Evolutionary conservation across 2,888 invertebrate genomes (phyloP).

Genomic region (Stenodema calcarata): DNA sequence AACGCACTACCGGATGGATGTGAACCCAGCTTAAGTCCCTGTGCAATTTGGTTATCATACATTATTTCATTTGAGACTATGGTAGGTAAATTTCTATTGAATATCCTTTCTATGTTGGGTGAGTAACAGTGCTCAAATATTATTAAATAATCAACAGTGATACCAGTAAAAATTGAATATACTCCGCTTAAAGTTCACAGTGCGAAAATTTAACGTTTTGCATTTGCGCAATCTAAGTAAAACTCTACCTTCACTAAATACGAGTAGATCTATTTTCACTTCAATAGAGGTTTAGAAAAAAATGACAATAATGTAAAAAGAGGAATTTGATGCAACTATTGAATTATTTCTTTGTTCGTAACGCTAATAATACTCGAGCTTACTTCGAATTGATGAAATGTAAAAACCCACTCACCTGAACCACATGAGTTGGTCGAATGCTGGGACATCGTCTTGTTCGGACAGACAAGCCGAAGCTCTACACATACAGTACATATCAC

Average conservation of each 20-base stretch:
- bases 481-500: constrained; percentile 57
- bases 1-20: no score
- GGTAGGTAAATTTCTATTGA: no score
- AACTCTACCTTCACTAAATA: neutral
- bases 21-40: no score
- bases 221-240: neutral
- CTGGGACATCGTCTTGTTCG: constrained; percentile 77
- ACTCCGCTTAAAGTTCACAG: neutral
- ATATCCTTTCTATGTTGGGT: no score
- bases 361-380: neutral
- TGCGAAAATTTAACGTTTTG: neutral
- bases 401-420: constrained; percentile 68
- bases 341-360: neutral
- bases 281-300: no score
- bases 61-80: no score
- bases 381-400: neutral
- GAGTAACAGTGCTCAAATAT: no score
- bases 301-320: neutral
- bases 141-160: no score
- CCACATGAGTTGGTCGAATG: constrained; percentile 76
- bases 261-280: neutral
- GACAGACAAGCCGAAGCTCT: constrained; percentile 80
- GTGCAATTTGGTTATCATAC: no score
- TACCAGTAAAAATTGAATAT: neutral
- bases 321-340: neutral